These are phyloP conservation scores for Dolomedes plantarius DNA, from an alignment of 2,888 invertebrate species.

Conservation along the genomic window DNA sequence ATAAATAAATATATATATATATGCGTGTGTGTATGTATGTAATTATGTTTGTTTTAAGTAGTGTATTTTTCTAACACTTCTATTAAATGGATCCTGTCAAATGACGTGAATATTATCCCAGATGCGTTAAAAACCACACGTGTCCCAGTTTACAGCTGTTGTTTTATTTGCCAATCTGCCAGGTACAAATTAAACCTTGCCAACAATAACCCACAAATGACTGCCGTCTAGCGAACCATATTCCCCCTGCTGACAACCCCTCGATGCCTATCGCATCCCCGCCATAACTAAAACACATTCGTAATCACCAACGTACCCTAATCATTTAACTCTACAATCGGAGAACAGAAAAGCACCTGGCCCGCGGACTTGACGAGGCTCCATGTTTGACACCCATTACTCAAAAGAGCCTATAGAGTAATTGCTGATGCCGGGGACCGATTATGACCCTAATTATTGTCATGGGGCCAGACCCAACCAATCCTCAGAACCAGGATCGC, in stretches of 20 bases:
- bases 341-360: background rate
- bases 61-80: too few species aligned
- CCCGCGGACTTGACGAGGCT: conserved; percentile 17
- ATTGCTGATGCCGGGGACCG: conserved; percentile 63
- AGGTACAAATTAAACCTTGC: background rate
- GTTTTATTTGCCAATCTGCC: background rate
- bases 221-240: background rate
- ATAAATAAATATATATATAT: too few species aligned
- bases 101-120: too few species aligned
- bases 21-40: too few species aligned
- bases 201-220: background rate
- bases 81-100: too few species aligned
- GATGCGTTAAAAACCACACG: too few species aligned
- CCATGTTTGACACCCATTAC: conserved; percentile 66
- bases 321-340: conserved; percentile 2
- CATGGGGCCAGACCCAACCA: conserved; percentile 58
- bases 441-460: conserved; percentile 66
- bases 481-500: conserved; percentile 27
- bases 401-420: conserved; percentile 63
- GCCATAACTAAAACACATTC: background rate
- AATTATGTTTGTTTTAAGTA: too few species aligned
- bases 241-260: background rate
- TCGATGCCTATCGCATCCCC: background rate
- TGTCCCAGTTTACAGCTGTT: background rate
- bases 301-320: background rate